Percentiles rank a stretch among this genome's conserved stretches.
Conservation (phyloP, 1,140 invertebrate genomes). For the Hycleus phaleratus region DNA sequence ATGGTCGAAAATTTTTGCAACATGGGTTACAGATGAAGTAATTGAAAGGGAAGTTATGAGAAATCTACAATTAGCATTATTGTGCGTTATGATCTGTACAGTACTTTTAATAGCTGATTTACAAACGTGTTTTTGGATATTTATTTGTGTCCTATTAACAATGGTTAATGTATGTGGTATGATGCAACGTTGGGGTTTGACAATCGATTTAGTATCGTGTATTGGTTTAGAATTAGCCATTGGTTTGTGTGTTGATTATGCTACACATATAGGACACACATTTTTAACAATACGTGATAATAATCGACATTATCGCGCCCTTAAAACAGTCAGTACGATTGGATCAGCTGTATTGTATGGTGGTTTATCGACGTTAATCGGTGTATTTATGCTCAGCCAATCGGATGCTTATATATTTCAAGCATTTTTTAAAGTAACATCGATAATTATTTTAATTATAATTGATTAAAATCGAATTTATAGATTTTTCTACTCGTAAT, state of each 20-base stretch:
- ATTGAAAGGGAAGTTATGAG: slow-evolving; percentile 68
- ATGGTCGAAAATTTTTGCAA: slow-evolving; percentile 62
- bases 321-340: slow-evolving; percentile 65
- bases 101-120: slow-evolving; percentile 72
- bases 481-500: slow-evolving; percentile 70
- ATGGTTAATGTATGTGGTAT: slow-evolving; percentile 74
- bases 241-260: slow-evolving; percentile 82
- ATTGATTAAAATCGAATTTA: slow-evolving; percentile 21
- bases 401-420: slow-evolving; percentile 73
- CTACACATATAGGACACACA: slow-evolving; percentile 79
- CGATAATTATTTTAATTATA: neutral
- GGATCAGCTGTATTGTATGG: slow-evolving; percentile 74
- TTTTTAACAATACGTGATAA: slow-evolving; percentile 55
- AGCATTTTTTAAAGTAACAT: slow-evolving; percentile 64
- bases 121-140: slow-evolving; percentile 69
- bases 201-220: slow-evolving; percentile 79
- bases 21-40: slow-evolving; percentile 74
- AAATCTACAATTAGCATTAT: slow-evolving; percentile 69
- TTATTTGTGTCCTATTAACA: slow-evolving; percentile 67
- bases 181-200: slow-evolving; percentile 73
- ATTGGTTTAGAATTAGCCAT: slow-evolving; percentile 79
- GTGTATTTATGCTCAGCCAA: slow-evolving; percentile 62
- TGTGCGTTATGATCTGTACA: slow-evolving; percentile 76
- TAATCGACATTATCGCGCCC: slow-evolving; percentile 51
- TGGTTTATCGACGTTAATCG: slow-evolving; percentile 70